Evolutionary conservation across 1,140 invertebrate genomes (phyloP).

Genomic region (Berghia stephanieae): DNA sequence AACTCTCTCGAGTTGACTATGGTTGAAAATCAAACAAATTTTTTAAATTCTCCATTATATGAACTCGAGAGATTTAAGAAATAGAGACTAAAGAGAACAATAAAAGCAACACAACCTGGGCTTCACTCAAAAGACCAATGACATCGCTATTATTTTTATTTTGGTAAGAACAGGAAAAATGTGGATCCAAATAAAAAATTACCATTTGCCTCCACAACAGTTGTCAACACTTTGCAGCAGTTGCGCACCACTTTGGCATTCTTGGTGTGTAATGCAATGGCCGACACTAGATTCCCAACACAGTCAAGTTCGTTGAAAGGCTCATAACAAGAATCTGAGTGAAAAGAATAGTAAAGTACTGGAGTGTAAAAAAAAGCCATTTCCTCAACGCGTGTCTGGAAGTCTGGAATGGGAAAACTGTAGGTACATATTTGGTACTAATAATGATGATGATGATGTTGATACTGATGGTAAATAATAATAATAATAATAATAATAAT

Average conservation of each 20-base stretch:
- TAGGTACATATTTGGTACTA: background rate
- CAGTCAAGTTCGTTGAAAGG: constrained; percentile 54
- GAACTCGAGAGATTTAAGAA: background rate
- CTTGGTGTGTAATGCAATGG: constrained; percentile 52
- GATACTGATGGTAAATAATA: background rate
- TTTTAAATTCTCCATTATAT: background rate
- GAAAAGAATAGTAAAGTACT: constrained; percentile 10
- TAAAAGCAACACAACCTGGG: background rate
- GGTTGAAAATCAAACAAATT: background rate
- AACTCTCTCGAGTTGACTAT: too few relatives aligned
- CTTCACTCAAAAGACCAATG: background rate
- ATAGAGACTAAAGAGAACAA: background rate
- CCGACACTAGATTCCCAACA: constrained; percentile 51
- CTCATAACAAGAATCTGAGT: constrained; percentile 56
- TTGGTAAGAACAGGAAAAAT: background rate
- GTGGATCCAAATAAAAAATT: too few relatives aligned
- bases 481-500: background rate
- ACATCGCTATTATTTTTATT: background rate
- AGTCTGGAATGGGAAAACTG: background rate
- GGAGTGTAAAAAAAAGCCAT: background rate
- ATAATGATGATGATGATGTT: background rate
- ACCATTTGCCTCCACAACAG: constrained; percentile 63
- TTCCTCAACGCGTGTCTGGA: background rate
- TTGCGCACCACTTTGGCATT: constrained; percentile 63
- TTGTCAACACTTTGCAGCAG: constrained; percentile 58